Base-by-base conservation (phyloP, 2,888 invertebrate genomes). In the Tachina grossa region DNA sequence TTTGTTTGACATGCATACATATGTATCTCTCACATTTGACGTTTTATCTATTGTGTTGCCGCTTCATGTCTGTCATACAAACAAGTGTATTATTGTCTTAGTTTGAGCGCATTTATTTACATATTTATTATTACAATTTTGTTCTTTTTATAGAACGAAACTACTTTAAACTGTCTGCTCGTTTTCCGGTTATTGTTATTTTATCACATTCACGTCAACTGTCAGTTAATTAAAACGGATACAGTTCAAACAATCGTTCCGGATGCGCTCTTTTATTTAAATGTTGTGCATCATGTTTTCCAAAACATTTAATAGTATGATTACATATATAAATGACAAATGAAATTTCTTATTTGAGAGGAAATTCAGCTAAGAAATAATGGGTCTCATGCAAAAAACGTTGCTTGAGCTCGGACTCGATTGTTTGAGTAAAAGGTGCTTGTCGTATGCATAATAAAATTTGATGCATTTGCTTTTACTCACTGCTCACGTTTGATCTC, bases 141-240 rank as follows among this genome's bases (percentile, higher is more conserved):
- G 16, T 31, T 39, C 9, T 39, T 47, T 49, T 31, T 14, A 19
- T 41, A 41, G 1, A 49, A 59, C 31, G 6, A 9, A 45, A 55
- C 14, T 22, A 31, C 45, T 63, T 71, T 53, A 11, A 63, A 22
- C 47, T 43, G 71, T 80, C 80, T 80, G 80, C 55, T 45, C 16
- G 16, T 65, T 57, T 72, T 59, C 68, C 77, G 45, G 55, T 13
- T 49, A 63, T 65, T 63, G 55, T 89, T 89, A 8, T 88, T 88
- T 87, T 88, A 88, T 87, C 88, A 88, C 89, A 88, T 87, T 87
- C 87, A 84, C 87, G 90, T 89, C 88, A 89, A 89, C 89, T 90
- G 88, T 59, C 22, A 88, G 88, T 88, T 90, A 91, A 90, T 90
- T 90, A 89, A 90, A 87, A 89, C 90, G 91, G 90, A 90, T 89